Percentiles rank a stretch among this genome's conserved stretches.
phyloP scores from a whole-genome alignment of 2,888 invertebrate species.

The Athripsodes cinereus region DNA sequence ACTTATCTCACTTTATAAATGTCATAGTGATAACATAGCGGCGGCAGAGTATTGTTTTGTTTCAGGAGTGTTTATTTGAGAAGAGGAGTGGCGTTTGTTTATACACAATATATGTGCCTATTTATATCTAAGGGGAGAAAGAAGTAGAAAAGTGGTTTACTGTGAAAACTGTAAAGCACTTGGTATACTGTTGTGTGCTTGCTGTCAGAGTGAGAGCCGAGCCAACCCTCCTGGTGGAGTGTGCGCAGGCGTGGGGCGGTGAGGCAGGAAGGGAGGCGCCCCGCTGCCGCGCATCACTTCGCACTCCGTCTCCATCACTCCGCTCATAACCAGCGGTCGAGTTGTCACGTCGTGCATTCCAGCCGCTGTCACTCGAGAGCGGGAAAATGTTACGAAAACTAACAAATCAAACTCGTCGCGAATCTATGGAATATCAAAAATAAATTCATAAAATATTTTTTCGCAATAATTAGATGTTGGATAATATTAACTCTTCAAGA shows the following conservation, averaged over 20 bases:
- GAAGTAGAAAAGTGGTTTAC: too few species aligned
- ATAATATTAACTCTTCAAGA: too few species aligned
- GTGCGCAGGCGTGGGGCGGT: background rate
- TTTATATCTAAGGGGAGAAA: too few species aligned
- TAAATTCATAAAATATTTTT: background rate
- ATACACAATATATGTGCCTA: background rate
- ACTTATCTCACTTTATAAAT: too few species aligned
- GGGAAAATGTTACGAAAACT: background rate
- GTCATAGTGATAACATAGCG: too few species aligned
- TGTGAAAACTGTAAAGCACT: background rate
- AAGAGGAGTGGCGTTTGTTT: conserved; percentile 1
- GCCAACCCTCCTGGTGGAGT: background rate
- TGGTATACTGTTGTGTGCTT: too few species aligned
- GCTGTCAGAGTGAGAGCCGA: background rate
- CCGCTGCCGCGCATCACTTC: conserved; percentile 3
- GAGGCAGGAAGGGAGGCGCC: background rate
- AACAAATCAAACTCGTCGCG: background rate
- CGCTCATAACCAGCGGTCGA: background rate
- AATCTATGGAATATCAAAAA: background rate
- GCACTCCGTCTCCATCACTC: conserved; percentile 2
- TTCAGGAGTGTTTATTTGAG: too few species aligned
- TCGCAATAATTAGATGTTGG: background rate
- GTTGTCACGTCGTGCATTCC: background rate
- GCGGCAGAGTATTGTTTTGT: too few species aligned
- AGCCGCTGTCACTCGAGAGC: conserved; percentile 6